Evolutionary conservation across 2,888 invertebrate genomes (phyloP), one percentile per base, ranked within the genome.

Genomic region (Limenitis camilla): DNA sequence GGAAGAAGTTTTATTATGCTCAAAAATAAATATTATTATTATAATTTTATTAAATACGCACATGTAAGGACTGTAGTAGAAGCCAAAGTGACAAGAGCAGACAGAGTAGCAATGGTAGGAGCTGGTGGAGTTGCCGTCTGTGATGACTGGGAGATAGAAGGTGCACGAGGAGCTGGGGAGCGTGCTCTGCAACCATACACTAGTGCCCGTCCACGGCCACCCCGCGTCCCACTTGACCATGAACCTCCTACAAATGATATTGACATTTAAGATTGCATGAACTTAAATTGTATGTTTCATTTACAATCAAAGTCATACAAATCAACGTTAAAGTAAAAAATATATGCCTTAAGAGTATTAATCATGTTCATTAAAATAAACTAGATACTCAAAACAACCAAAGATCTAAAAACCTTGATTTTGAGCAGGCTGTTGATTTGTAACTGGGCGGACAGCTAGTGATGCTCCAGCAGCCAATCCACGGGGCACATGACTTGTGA

Each of bases 401-500:
- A 42, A 43, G 43, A n/a, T 36, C 5, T 33, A 36, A 39, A 53
- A 60, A 74, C 75, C 68, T 66, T 73, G 74, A 49, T 66, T 65
- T 31, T 67, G 64, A 41, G 67, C 69, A 40, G 74, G 74, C 52
- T 76, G 78, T 3, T 69, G 69, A 2, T 90, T 90, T 9, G 91
- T 89, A 5, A 92, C 91, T 50, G 93, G 89, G 0, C 93, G 91
- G 6, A 92, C 91, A 8, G 93, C 91, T 19, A 94, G 89, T 59
- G 92, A 93, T 0, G 93, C 93, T 3, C 93, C 93, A 8, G 93
- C 93, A 0, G 93, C 93, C 10, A 93, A 90, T 1, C 93, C 93
- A 53, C 90, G 71, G 0, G 84, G 83, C 33, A 86, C 88, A 57
- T 87, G 86, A 53, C 83, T 85, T 1, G 80, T 76, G 30, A 77